Evolutionary conservation across 2,888 invertebrate species (phyloP).

Genomic region (Limnephilus auricula): DNA sequence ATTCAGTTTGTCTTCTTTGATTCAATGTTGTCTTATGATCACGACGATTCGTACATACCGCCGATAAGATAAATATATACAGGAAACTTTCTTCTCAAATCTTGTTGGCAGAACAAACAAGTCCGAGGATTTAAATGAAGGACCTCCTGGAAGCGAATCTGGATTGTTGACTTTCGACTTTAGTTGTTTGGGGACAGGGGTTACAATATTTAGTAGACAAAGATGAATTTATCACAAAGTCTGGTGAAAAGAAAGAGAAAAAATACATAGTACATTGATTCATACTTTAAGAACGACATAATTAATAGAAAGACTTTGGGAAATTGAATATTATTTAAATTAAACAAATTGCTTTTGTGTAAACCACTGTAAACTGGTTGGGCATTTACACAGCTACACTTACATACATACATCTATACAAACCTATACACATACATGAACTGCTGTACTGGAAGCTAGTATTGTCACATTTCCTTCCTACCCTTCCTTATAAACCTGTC

Average conservation of each 20-base stretch:
- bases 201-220: background rate
- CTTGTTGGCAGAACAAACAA: background rate
- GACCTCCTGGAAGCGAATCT: background rate
- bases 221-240: background rate
- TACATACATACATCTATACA: too few species aligned
- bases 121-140: background rate
- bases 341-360: too few species aligned
- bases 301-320: background rate
- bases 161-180: background rate
- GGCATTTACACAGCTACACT: too few species aligned
- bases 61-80: background rate
- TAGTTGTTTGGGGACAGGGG: background rate
- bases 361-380: too few species aligned
- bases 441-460: too few species aligned
- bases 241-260: background rate
- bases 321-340: background rate
- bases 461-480: too few species aligned
- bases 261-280: background rate
- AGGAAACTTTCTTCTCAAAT: background rate
- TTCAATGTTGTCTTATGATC: background rate
- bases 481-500: too few species aligned
- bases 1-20: background rate
- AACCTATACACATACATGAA: too few species aligned
- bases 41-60: background rate
- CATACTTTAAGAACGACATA: background rate